These are phyloP conservation scores for Epinotia brunnichana DNA, from an alignment of 2,888 invertebrate species.

Conservation along the genomic window DNA sequence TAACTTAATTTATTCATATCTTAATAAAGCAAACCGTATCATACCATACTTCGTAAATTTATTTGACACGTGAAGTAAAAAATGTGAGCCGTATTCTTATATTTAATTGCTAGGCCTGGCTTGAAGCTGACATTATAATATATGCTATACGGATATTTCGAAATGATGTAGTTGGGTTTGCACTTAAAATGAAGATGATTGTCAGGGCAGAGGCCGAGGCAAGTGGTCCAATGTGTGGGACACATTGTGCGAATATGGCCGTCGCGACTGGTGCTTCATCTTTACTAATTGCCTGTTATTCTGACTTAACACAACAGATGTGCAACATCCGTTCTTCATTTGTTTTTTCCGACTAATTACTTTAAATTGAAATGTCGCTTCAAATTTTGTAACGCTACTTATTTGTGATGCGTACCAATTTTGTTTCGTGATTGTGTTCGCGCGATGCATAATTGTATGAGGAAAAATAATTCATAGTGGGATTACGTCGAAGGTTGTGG, in stretches of 20 bases:
- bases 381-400: slow-evolving; percentile 18
- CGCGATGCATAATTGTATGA: slow-evolving; percentile 22
- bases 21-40: slow-evolving; percentile 21
- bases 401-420: not conserved
- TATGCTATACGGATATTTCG: not conserved
- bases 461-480: slow-evolving; percentile 51
- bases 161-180: slow-evolving; percentile 28
- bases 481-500: slow-evolving; percentile 53
- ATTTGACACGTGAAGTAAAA: not conserved
- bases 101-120: not conserved
- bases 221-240: slow-evolving; percentile 72
- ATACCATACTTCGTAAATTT: not conserved
- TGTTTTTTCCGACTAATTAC: slow-evolving; percentile 55
- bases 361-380: slow-evolving; percentile 36
- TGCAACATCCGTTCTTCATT: slow-evolving; percentile 75
- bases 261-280: slow-evolving; percentile 58
- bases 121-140: slow-evolving; percentile 1
- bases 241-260: slow-evolving; percentile 79
- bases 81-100: slow-evolving; percentile 1
- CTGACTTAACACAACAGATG: slow-evolving; percentile 79
- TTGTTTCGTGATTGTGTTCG: not conserved
- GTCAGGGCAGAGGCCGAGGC: slow-evolving; percentile 57
- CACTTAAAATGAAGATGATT: slow-evolving; percentile 47
- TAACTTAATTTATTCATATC: slow-evolving; percentile 28
- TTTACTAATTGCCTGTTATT: slow-evolving; percentile 80